These are phyloP conservation scores for Hermaeophaga mercurialis DNA, from an alignment of 2,888 invertebrate species.

Conservation along the genomic window DNA sequence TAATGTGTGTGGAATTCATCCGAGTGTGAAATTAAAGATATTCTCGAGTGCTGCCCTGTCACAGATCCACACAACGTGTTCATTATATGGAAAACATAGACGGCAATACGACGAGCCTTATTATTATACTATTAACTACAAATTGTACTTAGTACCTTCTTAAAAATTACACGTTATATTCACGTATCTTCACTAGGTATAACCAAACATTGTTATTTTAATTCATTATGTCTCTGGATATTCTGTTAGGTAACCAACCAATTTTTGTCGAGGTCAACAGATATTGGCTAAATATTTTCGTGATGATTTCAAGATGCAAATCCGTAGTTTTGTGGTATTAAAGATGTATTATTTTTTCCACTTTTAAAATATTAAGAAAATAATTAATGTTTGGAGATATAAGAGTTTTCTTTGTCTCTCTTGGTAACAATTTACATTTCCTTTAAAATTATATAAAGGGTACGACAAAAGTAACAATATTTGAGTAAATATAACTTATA, in stretches of 20 bases:
- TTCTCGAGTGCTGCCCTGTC: conserved; percentile 10
- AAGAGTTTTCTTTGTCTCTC: too few relatives aligned
- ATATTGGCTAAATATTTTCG: too few relatives aligned
- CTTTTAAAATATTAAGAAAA: too few relatives aligned
- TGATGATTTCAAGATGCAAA: too few relatives aligned
- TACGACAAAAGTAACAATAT: too few relatives aligned
- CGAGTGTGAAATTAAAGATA: background rate
- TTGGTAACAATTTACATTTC: too few relatives aligned
- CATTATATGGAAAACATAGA: conserved; percentile 53
- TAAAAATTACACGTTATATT: conserved; percentile 39
- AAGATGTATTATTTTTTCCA: too few relatives aligned
- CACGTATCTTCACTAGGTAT: conserved; percentile 15
- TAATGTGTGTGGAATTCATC: background rate
- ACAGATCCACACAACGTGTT: conserved; percentile 44
- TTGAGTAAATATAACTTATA: too few relatives aligned
- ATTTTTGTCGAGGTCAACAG: too few relatives aligned
- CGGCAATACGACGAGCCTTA: conserved; percentile 44
- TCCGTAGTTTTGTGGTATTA: too few relatives aligned
- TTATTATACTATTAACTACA: conserved; percentile 48
- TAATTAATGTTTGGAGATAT: too few relatives aligned
- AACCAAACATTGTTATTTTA: conserved; percentile 36
- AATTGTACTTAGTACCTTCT: conserved; percentile 43
- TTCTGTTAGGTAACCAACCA: conserved; percentile 28
- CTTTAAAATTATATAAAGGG: too few relatives aligned
- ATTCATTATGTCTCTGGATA: conserved; percentile 28